Conservation (phyloP, 2,888 invertebrate genomes). For the Perizoma affinitatum region DNA sequence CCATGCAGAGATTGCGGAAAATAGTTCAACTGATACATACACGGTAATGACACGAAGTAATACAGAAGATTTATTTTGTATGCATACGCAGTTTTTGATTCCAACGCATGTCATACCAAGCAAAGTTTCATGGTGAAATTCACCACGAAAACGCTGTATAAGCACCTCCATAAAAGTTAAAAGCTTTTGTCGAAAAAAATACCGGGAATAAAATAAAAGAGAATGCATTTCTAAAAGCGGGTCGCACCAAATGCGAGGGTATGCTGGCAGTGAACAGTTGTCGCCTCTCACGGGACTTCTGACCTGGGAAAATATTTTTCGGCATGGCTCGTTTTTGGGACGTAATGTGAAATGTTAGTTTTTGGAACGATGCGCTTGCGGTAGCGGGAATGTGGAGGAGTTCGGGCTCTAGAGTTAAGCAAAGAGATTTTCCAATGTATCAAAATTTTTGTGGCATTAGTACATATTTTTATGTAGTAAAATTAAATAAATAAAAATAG, state of each 20-base stretch:
- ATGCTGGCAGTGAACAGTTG: constrained; percentile 59
- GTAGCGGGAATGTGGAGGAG: constrained; percentile 18
- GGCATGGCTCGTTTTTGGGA: constrained; percentile 46
- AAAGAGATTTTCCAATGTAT: constrained; percentile 11
- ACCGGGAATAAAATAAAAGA: constrained; percentile 66
- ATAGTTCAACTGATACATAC: no score
- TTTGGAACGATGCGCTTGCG: constrained; percentile 36
- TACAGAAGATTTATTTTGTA: no score
- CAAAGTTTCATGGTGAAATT: constrained; percentile 45
- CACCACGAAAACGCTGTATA: constrained; percentile 66
- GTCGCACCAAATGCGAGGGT: constrained; percentile 57
- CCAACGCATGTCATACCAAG: no score
- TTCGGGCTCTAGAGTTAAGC: constrained; percentile 14
- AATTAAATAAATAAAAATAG: no score
- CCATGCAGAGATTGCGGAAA: no score
- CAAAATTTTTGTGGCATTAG: constrained; percentile 11
- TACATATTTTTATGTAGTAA: constrained; percentile 3
- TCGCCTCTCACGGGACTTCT: constrained; percentile 66
- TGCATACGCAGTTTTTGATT: no score
- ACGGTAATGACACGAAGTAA: no score
- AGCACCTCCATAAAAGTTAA: constrained; percentile 76
- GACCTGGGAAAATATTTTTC: constrained; percentile 62
- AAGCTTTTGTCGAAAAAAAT: constrained; percentile 78
- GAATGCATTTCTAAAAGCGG: constrained; percentile 67
- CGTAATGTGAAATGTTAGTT: constrained; percentile 51